Conservation (phyloP, 1,140 invertebrate species). For the Magallana angulata region DNA sequence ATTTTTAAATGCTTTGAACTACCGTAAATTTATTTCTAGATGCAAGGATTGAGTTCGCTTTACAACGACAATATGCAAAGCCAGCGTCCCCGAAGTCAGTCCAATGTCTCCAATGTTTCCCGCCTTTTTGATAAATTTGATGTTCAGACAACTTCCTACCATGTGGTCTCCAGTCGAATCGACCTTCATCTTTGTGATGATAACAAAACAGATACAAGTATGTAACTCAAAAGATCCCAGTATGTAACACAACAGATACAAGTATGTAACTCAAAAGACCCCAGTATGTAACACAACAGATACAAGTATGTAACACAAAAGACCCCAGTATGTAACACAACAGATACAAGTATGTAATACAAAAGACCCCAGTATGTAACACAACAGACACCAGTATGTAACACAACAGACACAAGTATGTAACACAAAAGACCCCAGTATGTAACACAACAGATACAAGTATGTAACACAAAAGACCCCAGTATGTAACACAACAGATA, state of each 20-base stretch:
- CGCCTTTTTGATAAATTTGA: slow-evolving; percentile 93
- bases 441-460: too few species aligned
- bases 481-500: too few species aligned
- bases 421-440: too few species aligned
- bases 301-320: too few species aligned
- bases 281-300: too few species aligned
- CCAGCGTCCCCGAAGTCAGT: slow-evolving; percentile 61
- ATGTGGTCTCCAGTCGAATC: slow-evolving; percentile 95
- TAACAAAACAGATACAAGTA: slow-evolving; percentile 68
- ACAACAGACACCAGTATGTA: too few species aligned
- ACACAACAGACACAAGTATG: too few species aligned
- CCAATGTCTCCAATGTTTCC: slow-evolving; percentile 76
- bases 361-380: too few species aligned
- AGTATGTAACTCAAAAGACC: slow-evolving; percentile 55
- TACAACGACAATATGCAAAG: slow-evolving; percentile 55
- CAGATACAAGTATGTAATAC: too few species aligned
- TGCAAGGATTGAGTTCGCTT: slow-evolving; percentile 52
- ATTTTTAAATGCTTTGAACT: too few species aligned
- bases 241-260: slow-evolving; percentile 56
- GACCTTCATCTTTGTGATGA: slow-evolving; percentile 99
- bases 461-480: too few species aligned
- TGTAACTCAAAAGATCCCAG: not conserved
- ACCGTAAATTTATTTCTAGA: slow-evolving; percentile 56
- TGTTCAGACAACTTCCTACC: slow-evolving; percentile 98
- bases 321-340: too few species aligned